Conservation (phyloP, 2,113 vertebrate species). For the Phalacrocorax pelagicus region DNA sequence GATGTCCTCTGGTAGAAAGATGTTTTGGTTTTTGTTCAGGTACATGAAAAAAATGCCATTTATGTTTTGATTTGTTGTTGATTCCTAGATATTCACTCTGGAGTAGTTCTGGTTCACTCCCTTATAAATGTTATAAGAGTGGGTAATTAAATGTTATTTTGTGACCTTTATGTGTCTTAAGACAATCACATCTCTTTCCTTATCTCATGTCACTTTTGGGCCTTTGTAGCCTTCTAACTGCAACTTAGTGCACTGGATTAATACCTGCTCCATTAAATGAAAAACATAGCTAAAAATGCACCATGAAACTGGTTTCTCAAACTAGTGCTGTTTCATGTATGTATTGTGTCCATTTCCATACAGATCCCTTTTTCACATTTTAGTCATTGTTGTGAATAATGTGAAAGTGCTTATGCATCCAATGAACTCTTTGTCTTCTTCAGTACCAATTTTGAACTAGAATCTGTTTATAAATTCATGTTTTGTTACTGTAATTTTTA, state of each 20-base stretch:
- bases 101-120: constrained; percentile 26
- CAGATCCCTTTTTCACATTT: background rate
- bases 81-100: constrained; percentile 21
- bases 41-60: constrained; percentile 43
- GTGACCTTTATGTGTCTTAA: constrained; percentile 63
- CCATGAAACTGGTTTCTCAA: background rate
- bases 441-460: background rate
- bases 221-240: background rate
- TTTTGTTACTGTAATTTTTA: constrained; percentile 5
- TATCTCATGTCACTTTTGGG: constrained; percentile 1
- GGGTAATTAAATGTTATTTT: constrained; percentile 60
- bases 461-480: background rate
- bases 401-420: background rate
- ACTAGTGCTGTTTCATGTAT: background rate
- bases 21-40: background rate
- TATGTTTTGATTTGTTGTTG: constrained; percentile 32
- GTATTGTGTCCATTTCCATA: background rate
- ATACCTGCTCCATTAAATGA: background rate
- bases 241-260: background rate
- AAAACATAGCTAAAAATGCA: background rate
- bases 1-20: constrained; percentile 14
- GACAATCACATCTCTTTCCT: too few relatives aligned
- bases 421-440: background rate
- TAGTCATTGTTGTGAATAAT: background rate
- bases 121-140: constrained; percentile 33